Conservation (phyloP, 2,113 vertebrate species). For the Ctenodactylus gundi region DNA sequence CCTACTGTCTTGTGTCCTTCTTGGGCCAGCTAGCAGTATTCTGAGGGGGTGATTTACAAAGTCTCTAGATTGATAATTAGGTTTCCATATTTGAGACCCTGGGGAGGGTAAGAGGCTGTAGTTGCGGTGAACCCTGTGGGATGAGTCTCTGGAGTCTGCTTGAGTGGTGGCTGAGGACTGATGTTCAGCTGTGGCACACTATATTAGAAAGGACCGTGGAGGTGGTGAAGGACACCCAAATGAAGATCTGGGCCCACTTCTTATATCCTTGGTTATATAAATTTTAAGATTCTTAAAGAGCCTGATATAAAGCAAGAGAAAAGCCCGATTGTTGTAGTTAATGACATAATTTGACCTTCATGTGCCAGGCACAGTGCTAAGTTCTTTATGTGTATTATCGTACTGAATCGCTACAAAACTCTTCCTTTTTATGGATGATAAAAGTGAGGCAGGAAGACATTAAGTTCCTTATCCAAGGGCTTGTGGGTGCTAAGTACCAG, state of each 20-base stretch:
- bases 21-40: background rate
- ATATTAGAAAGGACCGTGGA: background rate
- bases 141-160: too few species aligned
- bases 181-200: background rate
- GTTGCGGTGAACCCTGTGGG: background rate
- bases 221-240: background rate
- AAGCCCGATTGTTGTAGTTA: background rate
- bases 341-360: background rate
- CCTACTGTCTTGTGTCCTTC: background rate
- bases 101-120: background rate
- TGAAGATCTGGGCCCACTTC: background rate
- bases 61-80: background rate
- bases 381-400: background rate
- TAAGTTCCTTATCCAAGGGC: background rate
- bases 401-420: background rate
- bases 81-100: too few species aligned
- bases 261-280: background rate
- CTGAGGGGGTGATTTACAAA: background rate
- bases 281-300: background rate
- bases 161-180: background rate
- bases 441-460: background rate
- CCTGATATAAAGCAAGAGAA: background rate
- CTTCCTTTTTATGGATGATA: background rate
- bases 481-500: background rate
- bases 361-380: background rate